Percentiles rank a stretch among this genome's conserved stretches.
These are phyloP conservation scores for Macaria notata DNA, from an alignment of 2,888 invertebrate species.

Conservation along the genomic window DNA sequence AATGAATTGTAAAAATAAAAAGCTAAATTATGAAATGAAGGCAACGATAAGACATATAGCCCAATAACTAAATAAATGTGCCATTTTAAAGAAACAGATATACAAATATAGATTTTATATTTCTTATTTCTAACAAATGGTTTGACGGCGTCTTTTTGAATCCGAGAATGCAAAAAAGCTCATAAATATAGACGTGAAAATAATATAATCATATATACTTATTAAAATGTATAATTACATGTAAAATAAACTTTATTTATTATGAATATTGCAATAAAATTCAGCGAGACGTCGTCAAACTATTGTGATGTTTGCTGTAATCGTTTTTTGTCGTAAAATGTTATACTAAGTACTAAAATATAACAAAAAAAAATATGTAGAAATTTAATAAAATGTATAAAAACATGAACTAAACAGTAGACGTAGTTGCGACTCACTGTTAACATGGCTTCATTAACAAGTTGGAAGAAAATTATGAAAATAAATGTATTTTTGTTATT, in stretches of 20 bases:
- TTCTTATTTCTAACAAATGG: slow-evolving; percentile 8
- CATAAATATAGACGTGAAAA: too few species aligned
- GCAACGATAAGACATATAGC: slow-evolving; percentile 3
- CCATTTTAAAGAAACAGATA: slow-evolving; percentile 23
- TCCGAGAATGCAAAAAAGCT: too few species aligned
- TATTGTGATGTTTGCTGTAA: slow-evolving; percentile 53
- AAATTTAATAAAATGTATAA: slow-evolving; percentile 28
- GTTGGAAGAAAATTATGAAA: slow-evolving; percentile 30
- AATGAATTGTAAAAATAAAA: too few species aligned
- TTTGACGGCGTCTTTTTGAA: slow-evolving; percentile 19
- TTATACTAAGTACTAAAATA: slow-evolving; percentile 43
- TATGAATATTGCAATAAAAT: too few species aligned
- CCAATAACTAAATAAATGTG: slow-evolving; percentile 24
- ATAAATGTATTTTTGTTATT: slow-evolving; percentile 35
- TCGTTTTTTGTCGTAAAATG: slow-evolving; percentile 38
- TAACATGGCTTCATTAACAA: slow-evolving; percentile 19
- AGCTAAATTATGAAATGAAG: too few species aligned
- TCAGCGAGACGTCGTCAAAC: slow-evolving; percentile 1
- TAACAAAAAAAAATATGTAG: slow-evolving; percentile 23
- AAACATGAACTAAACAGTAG: slow-evolving; percentile 30
- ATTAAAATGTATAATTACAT: too few species aligned
- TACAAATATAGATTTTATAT: slow-evolving; percentile 26
- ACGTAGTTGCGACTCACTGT: slow-evolving; percentile 28
- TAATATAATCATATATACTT: too few species aligned
- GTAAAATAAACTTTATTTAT: too few species aligned